Base-by-base conservation (phyloP, 2,113 vertebrate species). In the Melierax canorus region DNA sequence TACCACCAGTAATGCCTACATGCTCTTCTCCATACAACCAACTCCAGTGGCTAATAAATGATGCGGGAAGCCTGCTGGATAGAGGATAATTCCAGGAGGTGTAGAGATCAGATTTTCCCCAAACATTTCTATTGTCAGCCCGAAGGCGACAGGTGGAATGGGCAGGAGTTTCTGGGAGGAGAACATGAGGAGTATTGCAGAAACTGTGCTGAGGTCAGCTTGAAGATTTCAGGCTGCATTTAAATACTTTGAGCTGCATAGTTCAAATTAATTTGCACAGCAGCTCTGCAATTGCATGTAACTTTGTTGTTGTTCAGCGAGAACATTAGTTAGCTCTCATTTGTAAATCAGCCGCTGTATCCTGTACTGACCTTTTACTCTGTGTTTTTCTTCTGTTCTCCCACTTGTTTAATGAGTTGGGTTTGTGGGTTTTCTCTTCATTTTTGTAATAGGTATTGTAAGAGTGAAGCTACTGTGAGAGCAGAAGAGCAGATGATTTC, bases 211-310 rank as follows among this genome's bases (percentile, higher is more conserved):
- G 66, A 68, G 53, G 46, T 50, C 69, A 91, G 67, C 62, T 58
- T 82, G 29, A 84, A 85, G 74, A 20, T 89, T 85, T 77, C 85
- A 85, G 55, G 34, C 60, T 88, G 30, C 50, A 53, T 66, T 91
- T 77, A 77, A 38, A 29, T 82, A 55, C 34, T 66, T 89, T n/a
- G 46, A 91, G 32, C 56, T 74, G 45, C 32, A 15, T 14, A 8
- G 18, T 60, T 90, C 17, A 79, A 80, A 77, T 41, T 53, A 41
- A 59, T 50, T 84, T 87, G 67, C 46, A 74, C 45, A 73, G 50
- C 46, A 77, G 38, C 38, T 95, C 64, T 77, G 73, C 23, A 81
- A 53, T 30, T 21, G 24, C 32, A 55, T 17, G 19, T 41, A 55
- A 58, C 59, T 15, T 39, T 80, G 7, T 50, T 90, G 29, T 36